Conservation (phyloP, 2,888 invertebrate species). For the Rhodophaea formosa region DNA sequence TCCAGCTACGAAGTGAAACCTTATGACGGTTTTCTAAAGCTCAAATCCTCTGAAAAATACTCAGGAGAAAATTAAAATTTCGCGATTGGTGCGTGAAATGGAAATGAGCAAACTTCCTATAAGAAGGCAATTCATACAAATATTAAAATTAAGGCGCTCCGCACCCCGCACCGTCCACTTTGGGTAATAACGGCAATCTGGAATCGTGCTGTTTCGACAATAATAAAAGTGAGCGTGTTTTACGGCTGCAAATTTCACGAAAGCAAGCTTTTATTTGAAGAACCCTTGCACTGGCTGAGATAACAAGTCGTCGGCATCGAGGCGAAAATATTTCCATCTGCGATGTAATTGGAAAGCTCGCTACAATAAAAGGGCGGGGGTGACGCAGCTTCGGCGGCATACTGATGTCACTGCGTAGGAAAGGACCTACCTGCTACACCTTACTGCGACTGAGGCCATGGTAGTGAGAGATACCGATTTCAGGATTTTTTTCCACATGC, state of each 20-base stretch:
- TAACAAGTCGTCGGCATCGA: slow-evolving; percentile 40
- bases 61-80: background rate
- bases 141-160: slow-evolving; percentile 1
- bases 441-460: background rate
- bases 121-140: slow-evolving; percentile 10
- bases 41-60: background rate
- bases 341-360: slow-evolving; percentile 66
- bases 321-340: slow-evolving; percentile 46
- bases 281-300: slow-evolving; percentile 49
- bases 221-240: slow-evolving; percentile 14
- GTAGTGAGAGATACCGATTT: background rate
- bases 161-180: slow-evolving; percentile 11
- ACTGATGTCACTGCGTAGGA: slow-evolving; percentile 32
- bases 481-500: slow-evolving; percentile 41
- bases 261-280: slow-evolving; percentile 43
- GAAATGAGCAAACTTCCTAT: slow-evolving; percentile 5
- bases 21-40: background rate
- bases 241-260: slow-evolving; percentile 18
- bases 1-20: too few relatives aligned
- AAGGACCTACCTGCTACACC: background rate
- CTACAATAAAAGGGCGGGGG: slow-evolving; percentile 59
- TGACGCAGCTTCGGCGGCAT: slow-evolving; percentile 47
- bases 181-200: slow-evolving; percentile 9
- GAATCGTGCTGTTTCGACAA: slow-evolving; percentile 11
- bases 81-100: background rate